Evolutionary conservation across 2,888 invertebrate species (phyloP).

Genomic region (Eubasilissa splendida): DNA sequence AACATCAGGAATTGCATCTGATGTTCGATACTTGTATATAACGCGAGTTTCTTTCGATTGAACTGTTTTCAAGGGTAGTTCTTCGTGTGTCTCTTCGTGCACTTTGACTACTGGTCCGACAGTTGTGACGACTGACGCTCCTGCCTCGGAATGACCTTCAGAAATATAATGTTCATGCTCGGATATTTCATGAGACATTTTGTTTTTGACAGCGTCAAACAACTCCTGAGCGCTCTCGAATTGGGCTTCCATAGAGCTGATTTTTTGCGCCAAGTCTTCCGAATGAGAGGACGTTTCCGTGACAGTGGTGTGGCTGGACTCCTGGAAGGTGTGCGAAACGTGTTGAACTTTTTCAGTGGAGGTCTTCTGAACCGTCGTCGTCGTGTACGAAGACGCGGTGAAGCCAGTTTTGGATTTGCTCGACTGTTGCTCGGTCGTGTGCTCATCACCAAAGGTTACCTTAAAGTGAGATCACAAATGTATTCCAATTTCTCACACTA

Average conservation of each 20-base stretch:
- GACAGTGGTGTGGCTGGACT: slow-evolving; percentile 27
- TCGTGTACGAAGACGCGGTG: slow-evolving; percentile 39
- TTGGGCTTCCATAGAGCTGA: slow-evolving; percentile 35
- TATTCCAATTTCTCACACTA: no score
- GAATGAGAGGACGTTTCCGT: background rate
- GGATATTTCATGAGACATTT: slow-evolving; percentile 42
- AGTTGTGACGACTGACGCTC: slow-evolving; percentile 37
- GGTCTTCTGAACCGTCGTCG: slow-evolving; percentile 36
- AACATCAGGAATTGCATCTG: slow-evolving; percentile 46
- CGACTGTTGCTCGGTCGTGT: slow-evolving; percentile 31
- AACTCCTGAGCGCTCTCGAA: slow-evolving; percentile 40
- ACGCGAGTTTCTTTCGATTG: no score
- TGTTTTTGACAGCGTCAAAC: slow-evolving; percentile 41
- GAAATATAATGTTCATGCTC: slow-evolving; percentile 45
- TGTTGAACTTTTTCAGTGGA: slow-evolving; percentile 28
- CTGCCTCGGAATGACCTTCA: slow-evolving; percentile 46
- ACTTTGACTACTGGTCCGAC: slow-evolving; percentile 23
- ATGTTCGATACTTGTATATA: slow-evolving; percentile 19
- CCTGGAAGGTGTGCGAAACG: slow-evolving; percentile 15
- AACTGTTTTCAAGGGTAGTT: background rate
- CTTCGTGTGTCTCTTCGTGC: background rate
- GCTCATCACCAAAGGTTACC: slow-evolving; percentile 49
- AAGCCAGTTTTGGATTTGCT: slow-evolving; percentile 52
- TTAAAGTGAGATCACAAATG: background rate
- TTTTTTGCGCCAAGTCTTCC: slow-evolving; percentile 29